phyloP scores from a whole-genome alignment of 2,888 invertebrate genomes.

The Nyleta sp. region DNA sequence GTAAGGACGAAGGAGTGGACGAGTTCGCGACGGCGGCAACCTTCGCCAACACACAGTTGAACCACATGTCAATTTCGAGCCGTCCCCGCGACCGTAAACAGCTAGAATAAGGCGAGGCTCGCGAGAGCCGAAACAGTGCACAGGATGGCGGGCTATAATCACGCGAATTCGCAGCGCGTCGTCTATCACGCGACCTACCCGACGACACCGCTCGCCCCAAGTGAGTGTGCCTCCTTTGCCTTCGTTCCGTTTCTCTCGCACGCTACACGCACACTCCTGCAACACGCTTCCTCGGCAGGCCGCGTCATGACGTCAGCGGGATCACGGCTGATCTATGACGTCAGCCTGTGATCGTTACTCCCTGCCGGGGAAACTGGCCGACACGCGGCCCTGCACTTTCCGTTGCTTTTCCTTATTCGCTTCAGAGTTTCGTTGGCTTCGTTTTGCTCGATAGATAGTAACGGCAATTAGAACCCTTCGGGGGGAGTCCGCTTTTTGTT shows the following conservation, averaged over 20 bases:
- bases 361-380: too few relatives aligned
- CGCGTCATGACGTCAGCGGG: slow-evolving; percentile 50
- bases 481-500: too few relatives aligned
- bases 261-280: slow-evolving; percentile 47
- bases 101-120: slow-evolving; percentile 5
- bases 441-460: too few relatives aligned
- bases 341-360: too few relatives aligned
- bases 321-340: slow-evolving; percentile 59
- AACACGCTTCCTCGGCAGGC: slow-evolving; percentile 49
- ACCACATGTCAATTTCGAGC: slow-evolving; percentile 47
- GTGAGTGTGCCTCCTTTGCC: slow-evolving; percentile 78
- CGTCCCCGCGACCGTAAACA: slow-evolving; percentile 34
- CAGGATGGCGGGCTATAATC: slow-evolving; percentile 81
- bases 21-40: too few relatives aligned
- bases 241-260: slow-evolving; percentile 60
- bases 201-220: slow-evolving; percentile 80
- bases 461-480: too few relatives aligned
- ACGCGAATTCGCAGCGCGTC: slow-evolving; percentile 81
- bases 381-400: too few relatives aligned
- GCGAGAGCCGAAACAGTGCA: slow-evolving; percentile 47
- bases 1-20: slow-evolving; percentile 41
- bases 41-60: too few relatives aligned
- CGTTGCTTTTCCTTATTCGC: too few relatives aligned
- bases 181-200: slow-evolving; percentile 82
- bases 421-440: too few relatives aligned